Percentiles rank a stretch among this genome's conserved stretches.
phyloP scores from a whole-genome alignment of 1,140 invertebrate genomes.

The Archivesica marissinica region DNA sequence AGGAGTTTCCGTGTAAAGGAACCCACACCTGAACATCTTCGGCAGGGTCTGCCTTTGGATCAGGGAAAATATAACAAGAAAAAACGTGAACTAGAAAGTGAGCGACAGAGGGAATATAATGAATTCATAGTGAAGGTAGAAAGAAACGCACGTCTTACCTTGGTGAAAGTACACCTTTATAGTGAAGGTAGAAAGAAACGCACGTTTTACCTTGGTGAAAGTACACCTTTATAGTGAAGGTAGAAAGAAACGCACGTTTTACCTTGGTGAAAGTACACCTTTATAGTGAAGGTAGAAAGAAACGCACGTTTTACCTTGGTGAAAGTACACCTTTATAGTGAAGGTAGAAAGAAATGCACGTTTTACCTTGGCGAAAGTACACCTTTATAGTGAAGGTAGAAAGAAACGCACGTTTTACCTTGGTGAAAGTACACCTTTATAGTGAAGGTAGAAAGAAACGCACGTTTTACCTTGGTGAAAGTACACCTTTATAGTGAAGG shows the following conservation, averaged over 20 bases:
- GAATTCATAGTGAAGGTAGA: constrained; percentile 47
- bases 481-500: no score
- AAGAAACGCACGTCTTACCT: background rate
- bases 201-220: background rate
- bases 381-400: no score
- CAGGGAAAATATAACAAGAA: constrained; percentile 49
- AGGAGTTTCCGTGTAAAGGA: constrained; percentile 41
- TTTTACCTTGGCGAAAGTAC: no score
- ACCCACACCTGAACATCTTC: constrained; percentile 45
- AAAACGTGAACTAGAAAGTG: constrained; percentile 35
- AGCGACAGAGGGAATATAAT: constrained; percentile 59
- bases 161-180: constrained; percentile 16
- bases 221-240: constrained; percentile 26
- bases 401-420: no score
- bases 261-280: background rate
- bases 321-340: background rate
- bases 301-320: background rate
- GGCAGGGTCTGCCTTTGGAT: constrained; percentile 53
- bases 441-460: no score
- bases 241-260: constrained; percentile 15
- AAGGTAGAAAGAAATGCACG: no score
- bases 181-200: constrained; percentile 44
- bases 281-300: constrained; percentile 45
- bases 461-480: no score
- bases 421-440: no score